Evolutionary conservation across 1,140 invertebrate species (phyloP).

Genomic region (Campodea augens): DNA sequence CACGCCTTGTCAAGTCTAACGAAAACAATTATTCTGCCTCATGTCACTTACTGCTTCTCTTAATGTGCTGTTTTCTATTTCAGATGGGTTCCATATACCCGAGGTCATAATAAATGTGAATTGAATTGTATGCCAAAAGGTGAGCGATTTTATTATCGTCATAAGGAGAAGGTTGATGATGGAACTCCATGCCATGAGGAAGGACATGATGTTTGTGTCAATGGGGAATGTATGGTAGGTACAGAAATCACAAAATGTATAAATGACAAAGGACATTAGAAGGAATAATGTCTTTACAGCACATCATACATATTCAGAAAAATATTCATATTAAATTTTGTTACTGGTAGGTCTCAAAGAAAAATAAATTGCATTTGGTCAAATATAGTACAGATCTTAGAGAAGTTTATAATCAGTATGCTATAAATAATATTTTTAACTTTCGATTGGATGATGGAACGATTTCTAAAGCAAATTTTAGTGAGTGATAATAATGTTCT

Average conservation of each 20-base stretch:
- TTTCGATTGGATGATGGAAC: too few relatives aligned
- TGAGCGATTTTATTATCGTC: conserved; percentile 80
- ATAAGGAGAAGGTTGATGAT: conserved; percentile 63
- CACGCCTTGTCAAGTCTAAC: neutral
- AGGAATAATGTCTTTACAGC: neutral
- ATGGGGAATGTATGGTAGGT: conserved; percentile 70
- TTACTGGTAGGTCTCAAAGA: too few relatives aligned
- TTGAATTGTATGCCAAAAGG: conserved; percentile 85
- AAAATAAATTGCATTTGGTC: too few relatives aligned
- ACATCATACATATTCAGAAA: too few relatives aligned
- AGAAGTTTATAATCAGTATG: too few relatives aligned
- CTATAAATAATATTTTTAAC: too few relatives aligned
- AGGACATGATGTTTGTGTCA: conserved; percentile 70
- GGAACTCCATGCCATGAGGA: conserved; percentile 75
- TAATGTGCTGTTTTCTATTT: conserved; percentile 13
- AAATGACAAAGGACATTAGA: neutral
- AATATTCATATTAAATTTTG: too few relatives aligned
- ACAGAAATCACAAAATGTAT: neutral
- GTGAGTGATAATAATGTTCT: too few relatives aligned
- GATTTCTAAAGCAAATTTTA: too few relatives aligned
- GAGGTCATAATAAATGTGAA: conserved; percentile 74
- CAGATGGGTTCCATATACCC: conserved; percentile 72
- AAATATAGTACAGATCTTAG: too few relatives aligned
- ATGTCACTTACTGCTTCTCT: neutral
- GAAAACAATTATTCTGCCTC: neutral